These are phyloP conservation scores for Magallana gigas DNA, from an alignment of 1,140 invertebrate genomes.

Conservation along the genomic window DNA sequence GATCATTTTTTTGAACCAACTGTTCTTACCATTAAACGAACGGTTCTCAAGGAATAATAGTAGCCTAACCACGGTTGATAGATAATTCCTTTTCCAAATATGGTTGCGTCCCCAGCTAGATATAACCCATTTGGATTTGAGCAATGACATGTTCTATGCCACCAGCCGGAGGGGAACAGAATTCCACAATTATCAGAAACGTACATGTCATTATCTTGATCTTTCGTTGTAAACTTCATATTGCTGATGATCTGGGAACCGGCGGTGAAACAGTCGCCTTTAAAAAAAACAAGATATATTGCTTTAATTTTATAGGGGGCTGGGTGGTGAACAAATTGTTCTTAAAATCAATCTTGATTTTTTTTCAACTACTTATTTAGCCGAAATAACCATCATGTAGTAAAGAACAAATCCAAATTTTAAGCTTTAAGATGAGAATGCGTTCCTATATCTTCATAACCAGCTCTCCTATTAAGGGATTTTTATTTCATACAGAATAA, in stretches of 20 bases:
- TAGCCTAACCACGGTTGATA: not conserved
- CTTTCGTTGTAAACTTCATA: constrained; percentile 25
- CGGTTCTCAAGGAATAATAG: constrained; percentile 15
- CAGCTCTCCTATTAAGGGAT: too few species aligned
- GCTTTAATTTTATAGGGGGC: too few species aligned
- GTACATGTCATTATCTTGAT: constrained; percentile 29
- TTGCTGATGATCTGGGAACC: not conserved
- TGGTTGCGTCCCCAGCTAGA: not conserved
- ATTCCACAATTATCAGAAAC: not conserved
- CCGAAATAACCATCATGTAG: too few species aligned
- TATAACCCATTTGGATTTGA: constrained; percentile 36
- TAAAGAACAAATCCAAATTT: too few species aligned
- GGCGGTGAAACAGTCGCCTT: not conserved
- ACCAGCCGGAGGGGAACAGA: not conserved
- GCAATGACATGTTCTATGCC: constrained; percentile 29
- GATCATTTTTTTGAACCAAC: not conserved
- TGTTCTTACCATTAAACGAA: not conserved
- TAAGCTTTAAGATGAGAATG: too few species aligned
- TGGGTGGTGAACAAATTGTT: not conserved
- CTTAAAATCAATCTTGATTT: too few species aligned
- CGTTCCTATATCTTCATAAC: too few species aligned
- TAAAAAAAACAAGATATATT: not conserved
- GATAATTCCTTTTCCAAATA: not conserved
- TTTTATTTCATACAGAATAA: too few species aligned
- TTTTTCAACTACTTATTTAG: too few species aligned